Evolutionary conservation across 1,140 invertebrate species (phyloP), one percentile per base, ranked within the genome.

Genomic region (Condylostylus longicornis): DNA sequence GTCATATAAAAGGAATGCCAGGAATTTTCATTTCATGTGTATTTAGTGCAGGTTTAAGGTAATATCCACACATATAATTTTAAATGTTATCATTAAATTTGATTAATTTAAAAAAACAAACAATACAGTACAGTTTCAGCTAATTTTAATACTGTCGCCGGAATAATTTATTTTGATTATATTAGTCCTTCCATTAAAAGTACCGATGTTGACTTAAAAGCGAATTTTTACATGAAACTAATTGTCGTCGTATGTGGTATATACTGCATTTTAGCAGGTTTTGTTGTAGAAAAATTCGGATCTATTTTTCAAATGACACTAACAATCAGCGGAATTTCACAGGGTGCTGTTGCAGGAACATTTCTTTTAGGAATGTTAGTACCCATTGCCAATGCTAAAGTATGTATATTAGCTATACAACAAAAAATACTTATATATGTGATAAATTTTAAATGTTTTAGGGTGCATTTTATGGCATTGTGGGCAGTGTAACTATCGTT

Each of bases 341-440:
- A 64, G 2, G 78, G 78, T 34, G 72, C 77, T 5, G 53, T 79
- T 14, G 56, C 79, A 2, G 75, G 75, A 18, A 62, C 78, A 13
- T 81, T 80, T 46, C 69, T 70, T 3, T 50, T 80, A 0, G 78
- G 76, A 41, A 73, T 79, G 66, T 70, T 79, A 43, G 72, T 73
- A 32, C 75, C 75, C 0, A 63, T 58, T 46, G 69, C 71, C 0
- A 77, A 76, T 50, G 60, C 66, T n/a, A 53, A 46, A 50, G 72
- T 74, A 62, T 65, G 7, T 31, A 32, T 27, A 10, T n/a, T n/a
- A n/a, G n/a, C n/a, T n/a, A n/a, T n/a, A n/a, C n/a, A n/a, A n/a
- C n/a, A n/a, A n/a, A n/a, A n/a, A n/a, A n/a, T n/a, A n/a, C n/a
- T n/a, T n/a, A n/a, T n/a, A n/a, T n/a, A n/a, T n/a, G n/a, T n/a